Percentiles rank a stretch among this genome's conserved stretches.
These are phyloP conservation scores for Rhyacichthys aspro DNA, from an alignment of 2,797 vertebrate genomes.

Conservation along the genomic window DNA sequence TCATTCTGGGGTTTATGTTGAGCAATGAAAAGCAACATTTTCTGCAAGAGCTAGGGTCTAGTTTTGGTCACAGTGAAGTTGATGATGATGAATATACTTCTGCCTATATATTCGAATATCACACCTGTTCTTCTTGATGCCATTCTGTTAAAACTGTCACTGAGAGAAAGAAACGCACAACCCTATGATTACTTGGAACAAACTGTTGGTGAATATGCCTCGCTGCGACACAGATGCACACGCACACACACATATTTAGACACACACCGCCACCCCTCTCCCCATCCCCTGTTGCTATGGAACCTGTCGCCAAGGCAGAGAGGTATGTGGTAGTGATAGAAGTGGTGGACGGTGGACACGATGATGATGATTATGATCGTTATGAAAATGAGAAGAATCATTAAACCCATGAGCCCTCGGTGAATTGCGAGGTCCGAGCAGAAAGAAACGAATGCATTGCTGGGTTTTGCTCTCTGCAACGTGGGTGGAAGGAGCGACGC, in stretches of 20 bases:
- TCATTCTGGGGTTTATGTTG: background rate
- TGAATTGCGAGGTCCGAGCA: slow-evolving; percentile 29
- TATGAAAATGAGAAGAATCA: slow-evolving; percentile 31
- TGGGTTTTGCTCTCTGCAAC: slow-evolving; percentile 71
- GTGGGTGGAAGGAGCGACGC: slow-evolving; percentile 77
- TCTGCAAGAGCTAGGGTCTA: no score
- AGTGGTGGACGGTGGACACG: slow-evolving; percentile 38
- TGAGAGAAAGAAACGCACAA: background rate
- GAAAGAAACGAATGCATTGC: slow-evolving; percentile 26
- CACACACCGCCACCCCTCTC: slow-evolving; percentile 46
- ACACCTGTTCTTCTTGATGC: slow-evolving; percentile 12
- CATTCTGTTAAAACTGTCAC: background rate
- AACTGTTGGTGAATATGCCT: slow-evolving; percentile 60
- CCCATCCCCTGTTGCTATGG: slow-evolving; percentile 78
- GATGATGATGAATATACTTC: background rate
- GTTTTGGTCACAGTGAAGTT: background rate
- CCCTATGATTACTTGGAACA: slow-evolving; percentile 32
- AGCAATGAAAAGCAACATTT: background rate
- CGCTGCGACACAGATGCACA: slow-evolving; percentile 62
- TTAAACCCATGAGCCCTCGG: slow-evolving; percentile 18
- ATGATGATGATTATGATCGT: slow-evolving; percentile 18
- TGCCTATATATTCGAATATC: background rate
- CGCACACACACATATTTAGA: slow-evolving; percentile 24
- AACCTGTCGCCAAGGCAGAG: slow-evolving; percentile 79
- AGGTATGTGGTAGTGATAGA: slow-evolving; percentile 66